phyloP scores from a whole-genome alignment of 2,797 vertebrate species.

The Chelon labrosus region DNA sequence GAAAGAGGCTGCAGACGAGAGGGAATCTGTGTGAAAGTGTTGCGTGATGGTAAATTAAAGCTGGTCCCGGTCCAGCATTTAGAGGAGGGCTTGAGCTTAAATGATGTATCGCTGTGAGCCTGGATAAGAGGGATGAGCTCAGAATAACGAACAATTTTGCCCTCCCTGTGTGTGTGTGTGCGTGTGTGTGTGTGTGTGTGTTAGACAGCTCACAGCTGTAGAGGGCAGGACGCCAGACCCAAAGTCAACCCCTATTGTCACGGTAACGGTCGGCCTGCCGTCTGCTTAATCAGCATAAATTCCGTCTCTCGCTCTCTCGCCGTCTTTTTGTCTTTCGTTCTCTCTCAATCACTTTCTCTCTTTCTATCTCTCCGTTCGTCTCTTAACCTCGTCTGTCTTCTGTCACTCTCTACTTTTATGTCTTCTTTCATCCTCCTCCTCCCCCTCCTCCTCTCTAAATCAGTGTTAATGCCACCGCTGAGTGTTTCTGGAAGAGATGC shows the following conservation, averaged over 20 bases:
- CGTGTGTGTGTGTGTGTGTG: conserved; percentile 28
- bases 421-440: conserved; percentile 1
- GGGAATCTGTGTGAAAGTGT: conserved; percentile 36
- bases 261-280: conserved; percentile 69
- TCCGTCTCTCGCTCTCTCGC: conserved; percentile 30
- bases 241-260: conserved; percentile 76
- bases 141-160: conserved; percentile 54
- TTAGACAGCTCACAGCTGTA: conserved; percentile 76
- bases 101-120: conserved; percentile 51
- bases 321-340: conserved; percentile 17
- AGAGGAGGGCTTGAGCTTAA: conserved; percentile 45
- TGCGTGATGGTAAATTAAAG: conserved; percentile 53
- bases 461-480: conserved; percentile 6
- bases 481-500: conserved; percentile 40
- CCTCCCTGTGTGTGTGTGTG: conserved; percentile 9
- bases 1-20: conserved; percentile 36
- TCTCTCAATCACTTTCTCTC: background rate
- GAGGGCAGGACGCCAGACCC: conserved; percentile 72
- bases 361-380: background rate
- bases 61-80: conserved; percentile 62
- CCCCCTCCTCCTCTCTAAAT: conserved; percentile 13
- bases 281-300: conserved; percentile 77
- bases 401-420: conserved; percentile 6
- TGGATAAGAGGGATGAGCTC: conserved; percentile 65
- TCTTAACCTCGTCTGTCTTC: background rate